Percentiles rank a stretch among this genome's conserved stretches.
Evolutionary conservation across 2,797 vertebrate species (phyloP).

Genomic region (Eupleurogrammus muticus): DNA sequence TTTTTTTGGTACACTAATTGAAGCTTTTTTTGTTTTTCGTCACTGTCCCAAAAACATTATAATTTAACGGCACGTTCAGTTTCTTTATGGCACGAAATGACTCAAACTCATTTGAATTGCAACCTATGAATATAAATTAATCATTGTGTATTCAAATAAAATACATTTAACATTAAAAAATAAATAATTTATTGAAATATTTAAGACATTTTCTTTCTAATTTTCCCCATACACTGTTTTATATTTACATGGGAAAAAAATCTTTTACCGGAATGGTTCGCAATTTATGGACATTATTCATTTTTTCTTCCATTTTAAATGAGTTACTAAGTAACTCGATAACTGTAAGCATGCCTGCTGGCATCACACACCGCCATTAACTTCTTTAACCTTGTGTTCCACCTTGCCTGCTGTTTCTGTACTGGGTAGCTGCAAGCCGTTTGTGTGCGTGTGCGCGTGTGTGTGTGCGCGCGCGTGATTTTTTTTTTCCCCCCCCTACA

Average conservation of each 20-base stretch:
- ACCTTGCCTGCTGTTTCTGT: not conserved
- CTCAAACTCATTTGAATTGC: not conserved
- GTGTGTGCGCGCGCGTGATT: not conserved
- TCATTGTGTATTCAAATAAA: not conserved
- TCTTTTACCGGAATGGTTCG: not conserved
- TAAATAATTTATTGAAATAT: not conserved
- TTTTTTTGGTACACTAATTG: not conserved
- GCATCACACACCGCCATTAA: not conserved
- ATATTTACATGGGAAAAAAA: not conserved
- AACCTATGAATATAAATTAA: not conserved
- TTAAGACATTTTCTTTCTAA: too few relatives aligned
- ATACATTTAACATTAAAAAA: not conserved
- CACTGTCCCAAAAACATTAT: too few relatives aligned
- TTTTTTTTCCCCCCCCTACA: conserved; percentile 24
- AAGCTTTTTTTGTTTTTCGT: not conserved
- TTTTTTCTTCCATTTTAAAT: conserved; percentile 1
- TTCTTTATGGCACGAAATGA: not conserved
- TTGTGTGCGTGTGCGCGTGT: not conserved
- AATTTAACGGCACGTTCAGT: not conserved
- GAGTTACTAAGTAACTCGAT: not conserved
- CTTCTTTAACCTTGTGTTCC: not conserved
- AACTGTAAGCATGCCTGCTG: not conserved
- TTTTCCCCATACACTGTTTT: too few relatives aligned
- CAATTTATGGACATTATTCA: not conserved
- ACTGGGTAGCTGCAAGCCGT: not conserved